These are phyloP conservation scores for Campopleginae sp. DNA, from an alignment of 2,888 invertebrate species.

Conservation along the genomic window DNA sequence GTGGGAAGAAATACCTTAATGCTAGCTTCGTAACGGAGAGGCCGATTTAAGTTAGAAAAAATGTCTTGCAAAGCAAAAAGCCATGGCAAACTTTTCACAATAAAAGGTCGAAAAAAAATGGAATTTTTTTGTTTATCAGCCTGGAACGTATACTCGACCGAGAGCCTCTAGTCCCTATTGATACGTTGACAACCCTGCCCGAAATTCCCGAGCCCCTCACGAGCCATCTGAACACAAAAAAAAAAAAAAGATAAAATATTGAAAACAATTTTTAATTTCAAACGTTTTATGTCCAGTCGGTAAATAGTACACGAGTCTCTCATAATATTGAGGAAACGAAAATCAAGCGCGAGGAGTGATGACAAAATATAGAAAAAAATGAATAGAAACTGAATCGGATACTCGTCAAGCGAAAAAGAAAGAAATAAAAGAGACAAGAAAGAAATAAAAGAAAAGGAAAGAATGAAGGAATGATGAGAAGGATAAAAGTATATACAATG, in stretches of 20 bases:
- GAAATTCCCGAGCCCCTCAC: conserved; percentile 37
- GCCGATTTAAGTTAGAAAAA: neutral
- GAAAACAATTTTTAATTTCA: conserved; percentile 39
- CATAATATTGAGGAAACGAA: conserved; percentile 61
- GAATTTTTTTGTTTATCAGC: neutral
- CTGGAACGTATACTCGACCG: neutral
- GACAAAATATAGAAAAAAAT: conserved; percentile 57
- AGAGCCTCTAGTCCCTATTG: conserved; percentile 46
- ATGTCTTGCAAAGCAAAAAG: neutral
- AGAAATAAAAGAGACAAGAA: conserved; percentile 66
- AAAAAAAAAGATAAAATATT: conserved; percentile 36
- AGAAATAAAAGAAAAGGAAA: conserved; percentile 69
- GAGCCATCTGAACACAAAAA: conserved; percentile 57
- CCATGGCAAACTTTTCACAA: neutral
- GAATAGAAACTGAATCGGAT: conserved; percentile 68
- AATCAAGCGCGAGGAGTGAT: conserved; percentile 56
- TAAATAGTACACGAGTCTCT: conserved; percentile 64
- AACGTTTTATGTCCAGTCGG: conserved; percentile 65
- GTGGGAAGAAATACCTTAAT: neutral
- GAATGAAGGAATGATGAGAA: conserved; percentile 66
- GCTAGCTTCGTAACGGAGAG: neutral
- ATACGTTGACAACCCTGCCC: conserved; percentile 20
- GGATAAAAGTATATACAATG: conserved; percentile 77
- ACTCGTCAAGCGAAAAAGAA: conserved; percentile 60
- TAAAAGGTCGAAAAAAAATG: neutral